Evolutionary conservation across 1,140 invertebrate species (phyloP).

Genomic region (Scylla paramamosain): DNA sequence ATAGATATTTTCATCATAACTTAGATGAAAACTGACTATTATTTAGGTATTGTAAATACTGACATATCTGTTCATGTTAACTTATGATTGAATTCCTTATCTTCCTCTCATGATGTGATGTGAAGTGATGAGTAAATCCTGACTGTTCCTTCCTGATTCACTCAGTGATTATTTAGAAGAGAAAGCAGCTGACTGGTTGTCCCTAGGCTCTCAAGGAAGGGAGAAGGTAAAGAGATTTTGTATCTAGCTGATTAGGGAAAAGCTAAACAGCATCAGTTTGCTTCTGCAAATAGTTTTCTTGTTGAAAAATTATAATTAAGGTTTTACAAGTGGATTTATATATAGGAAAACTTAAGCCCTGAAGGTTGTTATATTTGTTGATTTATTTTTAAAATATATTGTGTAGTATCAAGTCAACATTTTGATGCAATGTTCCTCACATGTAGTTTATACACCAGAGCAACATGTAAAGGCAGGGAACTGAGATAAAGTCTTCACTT

Average conservation of each 20-base stretch:
- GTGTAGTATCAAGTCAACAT: not conserved
- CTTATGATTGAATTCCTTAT: not conserved
- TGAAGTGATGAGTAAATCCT: not conserved
- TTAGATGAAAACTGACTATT: not conserved
- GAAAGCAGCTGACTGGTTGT: too few species aligned
- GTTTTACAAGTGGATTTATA: not conserved
- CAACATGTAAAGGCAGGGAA: too few species aligned
- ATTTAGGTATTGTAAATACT: not conserved
- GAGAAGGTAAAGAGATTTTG: not conserved
- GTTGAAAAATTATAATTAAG: not conserved
- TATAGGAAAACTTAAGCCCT: not conserved
- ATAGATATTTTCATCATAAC: not conserved
- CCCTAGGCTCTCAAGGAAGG: too few species aligned
- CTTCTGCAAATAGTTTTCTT: not conserved
- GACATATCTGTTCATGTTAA: not conserved
- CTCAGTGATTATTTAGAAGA: not conserved
- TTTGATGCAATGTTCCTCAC: not conserved
- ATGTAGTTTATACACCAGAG: too few species aligned
- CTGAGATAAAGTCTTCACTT: too few species aligned
- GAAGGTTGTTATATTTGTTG: not conserved
- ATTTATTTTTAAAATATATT: not conserved
- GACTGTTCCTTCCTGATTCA: not conserved
- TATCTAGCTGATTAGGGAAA: not conserved
- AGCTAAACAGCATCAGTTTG: not conserved
- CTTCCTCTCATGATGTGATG: not conserved